These are phyloP conservation scores for Endomychus coccineus DNA, from an alignment of 2,888 invertebrate genomes.

Conservation along the genomic window DNA sequence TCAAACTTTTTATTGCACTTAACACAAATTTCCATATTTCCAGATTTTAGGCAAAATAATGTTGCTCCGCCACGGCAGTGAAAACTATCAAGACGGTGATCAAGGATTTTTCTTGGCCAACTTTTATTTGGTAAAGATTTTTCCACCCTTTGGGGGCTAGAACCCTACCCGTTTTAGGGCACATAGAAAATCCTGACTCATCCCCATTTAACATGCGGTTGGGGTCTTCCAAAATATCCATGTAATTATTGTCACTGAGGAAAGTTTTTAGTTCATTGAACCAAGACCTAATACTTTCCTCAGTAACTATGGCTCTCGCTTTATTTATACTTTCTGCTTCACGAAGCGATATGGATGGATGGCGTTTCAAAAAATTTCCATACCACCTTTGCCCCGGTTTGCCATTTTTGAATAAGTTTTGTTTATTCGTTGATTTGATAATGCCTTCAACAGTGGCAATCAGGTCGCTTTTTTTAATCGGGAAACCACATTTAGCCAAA, in stretches of 20 bases:
- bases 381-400: slow-evolving; percentile 28
- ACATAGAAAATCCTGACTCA: slow-evolving; percentile 32
- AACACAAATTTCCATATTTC: too few relatives aligned
- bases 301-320: slow-evolving; percentile 28
- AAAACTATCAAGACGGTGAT: slow-evolving; percentile 19
- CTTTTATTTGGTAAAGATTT: slow-evolving; percentile 12
- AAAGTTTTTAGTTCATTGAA: slow-evolving; percentile 27
- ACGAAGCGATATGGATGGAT: slow-evolving; percentile 22
- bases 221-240: slow-evolving; percentile 21
- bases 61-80: slow-evolving; percentile 10
- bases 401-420: slow-evolving; percentile 15
- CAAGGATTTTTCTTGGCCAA: slow-evolving; percentile 18
- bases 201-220: slow-evolving; percentile 32
- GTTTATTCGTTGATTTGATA: background rate
- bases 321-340: slow-evolving; percentile 28
- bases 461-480: background rate
- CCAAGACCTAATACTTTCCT: slow-evolving; percentile 31
- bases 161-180: slow-evolving; percentile 17
- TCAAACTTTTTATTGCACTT: too few relatives aligned
- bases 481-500: slow-evolving; percentile 12
- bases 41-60: too few relatives aligned
- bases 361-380: slow-evolving; percentile 23
- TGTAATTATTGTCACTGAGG: slow-evolving; percentile 20
- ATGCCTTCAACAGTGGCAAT: background rate
- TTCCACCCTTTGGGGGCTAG: slow-evolving; percentile 14